A percentile compares a stretch with the other conserved stretches of the same genome.
phyloP scores from a whole-genome alignment of 2,888 invertebrate species.

The Hydraecia micacea region DNA sequence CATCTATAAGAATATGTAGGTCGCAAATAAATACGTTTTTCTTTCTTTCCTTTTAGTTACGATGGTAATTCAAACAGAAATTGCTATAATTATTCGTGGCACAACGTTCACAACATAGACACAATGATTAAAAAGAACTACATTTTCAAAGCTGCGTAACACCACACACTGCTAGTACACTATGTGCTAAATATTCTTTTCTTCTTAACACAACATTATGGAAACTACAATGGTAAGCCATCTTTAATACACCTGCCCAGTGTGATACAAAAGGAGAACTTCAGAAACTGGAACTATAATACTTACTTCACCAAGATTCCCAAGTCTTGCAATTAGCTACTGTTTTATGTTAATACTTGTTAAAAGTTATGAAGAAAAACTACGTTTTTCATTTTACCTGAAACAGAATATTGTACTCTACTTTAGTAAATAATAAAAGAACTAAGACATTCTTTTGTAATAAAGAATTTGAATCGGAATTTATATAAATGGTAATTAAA shows the following conservation, averaged over 20 bases:
- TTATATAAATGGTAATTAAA: constrained; percentile 4
- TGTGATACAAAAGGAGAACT: constrained; percentile 43
- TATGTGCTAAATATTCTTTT: not conserved
- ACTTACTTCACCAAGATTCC: constrained; percentile 49
- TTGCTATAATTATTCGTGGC: not conserved
- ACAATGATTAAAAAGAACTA: not conserved
- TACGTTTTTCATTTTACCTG: constrained; percentile 42
- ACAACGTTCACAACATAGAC: not conserved
- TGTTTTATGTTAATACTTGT: constrained; percentile 57
- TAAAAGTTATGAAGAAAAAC: constrained; percentile 52
- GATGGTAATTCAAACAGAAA: not conserved
- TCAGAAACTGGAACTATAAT: constrained; percentile 28
- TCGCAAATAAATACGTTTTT: not conserved
- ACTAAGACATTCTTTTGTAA: not conserved
- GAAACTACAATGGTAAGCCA: constrained; percentile 19
- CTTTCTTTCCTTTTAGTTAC: not conserved
- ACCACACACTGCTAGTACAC: not conserved
- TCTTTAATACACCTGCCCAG: constrained; percentile 42
- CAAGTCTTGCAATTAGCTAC: constrained; percentile 50
- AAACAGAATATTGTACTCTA: constrained; percentile 24
- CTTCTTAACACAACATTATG: constrained; percentile 1
- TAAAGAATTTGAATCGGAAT: not conserved
- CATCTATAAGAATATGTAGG: not conserved
- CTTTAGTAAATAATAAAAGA: constrained; percentile 6
- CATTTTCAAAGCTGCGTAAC: not conserved